Conservation (phyloP, 2,888 invertebrate genomes). For the Meiosimyza decipiens region DNA sequence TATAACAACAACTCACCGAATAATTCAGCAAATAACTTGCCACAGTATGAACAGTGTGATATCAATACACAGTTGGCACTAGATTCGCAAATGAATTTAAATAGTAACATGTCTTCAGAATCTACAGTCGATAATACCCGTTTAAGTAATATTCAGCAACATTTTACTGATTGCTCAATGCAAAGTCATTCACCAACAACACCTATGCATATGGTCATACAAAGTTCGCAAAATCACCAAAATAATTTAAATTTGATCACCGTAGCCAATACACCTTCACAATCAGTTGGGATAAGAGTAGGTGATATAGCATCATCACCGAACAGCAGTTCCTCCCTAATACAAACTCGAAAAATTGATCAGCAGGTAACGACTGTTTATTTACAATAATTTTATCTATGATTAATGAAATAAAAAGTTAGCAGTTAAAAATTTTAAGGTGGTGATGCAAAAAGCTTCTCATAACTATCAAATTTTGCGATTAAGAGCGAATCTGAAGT, state of each 20-base stretch:
- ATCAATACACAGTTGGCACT: constrained; percentile 86
- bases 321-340: constrained; percentile 48
- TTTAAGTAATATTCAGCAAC: constrained; percentile 70
- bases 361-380: constrained; percentile 54
- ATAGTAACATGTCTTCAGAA: constrained; percentile 82
- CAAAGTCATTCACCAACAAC: constrained; percentile 70
- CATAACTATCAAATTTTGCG: too few relatives aligned
- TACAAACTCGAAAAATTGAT: constrained; percentile 57
- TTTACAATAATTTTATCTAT: neutral
- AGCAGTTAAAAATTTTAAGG: too few relatives aligned
- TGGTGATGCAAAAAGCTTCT: too few relatives aligned
- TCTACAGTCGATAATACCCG: constrained; percentile 73
- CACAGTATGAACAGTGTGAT: constrained; percentile 82
- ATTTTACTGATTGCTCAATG: constrained; percentile 77
- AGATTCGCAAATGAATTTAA: constrained; percentile 89
- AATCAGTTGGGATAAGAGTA: constrained; percentile 58
- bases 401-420: neutral
- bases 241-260: constrained; percentile 56
- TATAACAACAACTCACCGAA: constrained; percentile 88
- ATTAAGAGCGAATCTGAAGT: too few relatives aligned
- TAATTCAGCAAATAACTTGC: constrained; percentile 80
- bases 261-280: constrained; percentile 57
- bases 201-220: constrained; percentile 69
- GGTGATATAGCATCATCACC: constrained; percentile 49
- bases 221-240: constrained; percentile 71